Conservation (phyloP, 2,113 vertebrate genomes). For the Ahaetulla prasina region DNA sequence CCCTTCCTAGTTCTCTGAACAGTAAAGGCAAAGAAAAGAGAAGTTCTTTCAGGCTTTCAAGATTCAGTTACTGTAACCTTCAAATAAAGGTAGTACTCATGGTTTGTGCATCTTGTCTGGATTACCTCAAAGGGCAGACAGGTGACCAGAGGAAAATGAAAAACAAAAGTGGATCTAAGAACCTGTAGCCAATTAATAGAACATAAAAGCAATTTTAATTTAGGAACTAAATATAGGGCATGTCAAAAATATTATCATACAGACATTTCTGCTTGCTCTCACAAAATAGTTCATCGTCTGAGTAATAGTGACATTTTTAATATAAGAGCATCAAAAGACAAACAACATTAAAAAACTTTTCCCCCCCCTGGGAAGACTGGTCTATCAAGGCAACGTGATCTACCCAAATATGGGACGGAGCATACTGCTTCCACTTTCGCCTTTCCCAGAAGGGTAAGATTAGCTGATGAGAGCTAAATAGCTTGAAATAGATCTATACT, state of each 20-base stretch:
- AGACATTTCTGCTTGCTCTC: background rate
- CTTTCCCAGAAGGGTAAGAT: no score
- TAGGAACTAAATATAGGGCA: background rate
- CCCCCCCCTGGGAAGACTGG: no score
- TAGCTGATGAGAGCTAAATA: no score
- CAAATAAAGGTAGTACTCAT: background rate
- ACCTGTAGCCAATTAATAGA: background rate
- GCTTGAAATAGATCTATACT: no score
- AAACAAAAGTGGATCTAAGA: background rate
- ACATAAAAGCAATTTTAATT: background rate
- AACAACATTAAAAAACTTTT: background rate
- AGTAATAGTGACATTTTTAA: background rate
- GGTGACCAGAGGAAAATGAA: background rate
- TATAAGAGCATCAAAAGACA: background rate
- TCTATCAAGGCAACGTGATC: no score
- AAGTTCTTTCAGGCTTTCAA: background rate
- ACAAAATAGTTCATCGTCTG: background rate
- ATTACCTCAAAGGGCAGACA: background rate
- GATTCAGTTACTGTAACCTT: background rate
- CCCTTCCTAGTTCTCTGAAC: background rate
- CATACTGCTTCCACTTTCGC: no score
- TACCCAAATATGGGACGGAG: no score
- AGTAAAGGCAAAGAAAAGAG: background rate
- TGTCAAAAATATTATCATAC: background rate
- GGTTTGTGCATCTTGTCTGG: background rate